Evolutionary conservation across 2,113 vertebrate species (phyloP), one percentile per base, ranked within the genome.

Genomic region (Spermophilus dauricus): DNA sequence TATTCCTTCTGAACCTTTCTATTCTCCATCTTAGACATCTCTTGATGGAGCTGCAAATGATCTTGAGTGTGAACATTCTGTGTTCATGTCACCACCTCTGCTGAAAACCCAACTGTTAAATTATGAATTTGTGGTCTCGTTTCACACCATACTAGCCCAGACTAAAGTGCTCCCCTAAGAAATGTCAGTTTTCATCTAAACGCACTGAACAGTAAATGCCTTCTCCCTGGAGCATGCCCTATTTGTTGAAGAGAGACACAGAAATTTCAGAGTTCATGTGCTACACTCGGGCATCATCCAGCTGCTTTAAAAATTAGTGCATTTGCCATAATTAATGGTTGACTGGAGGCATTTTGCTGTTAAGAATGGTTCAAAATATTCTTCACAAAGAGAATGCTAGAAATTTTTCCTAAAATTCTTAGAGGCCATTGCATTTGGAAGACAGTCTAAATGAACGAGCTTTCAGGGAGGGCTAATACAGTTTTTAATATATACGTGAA

Each of bases 51-150:
- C 83, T 89, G 70, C 86, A 88, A 96, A 90, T 90, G 61, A 94
- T 95, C 93, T 56, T 69, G 65, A 90, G 70, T 91, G 75, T 95
- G 94, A 97, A 88, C 82, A 80, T 78, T 77, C 56, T 20, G 69
- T 92, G 96, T 83, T 94, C 81, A 80, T 97, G 86, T 84, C 97
- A 70, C 97, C 97, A 65, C 86, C 95, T 98, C 96, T 97, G 22
- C 86, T 89, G 94, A 97, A 96, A 94, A 11, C 0, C 10, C 17
- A 77, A 65, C 86, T 95, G 87, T 95, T 98, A 98, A 97, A 96
- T 97, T 95, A 97, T 96, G 94, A 98, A 96, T 98, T 91, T 61
- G 90, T 97, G 95, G 87, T 95, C 95, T 98, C 67, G 53, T 98
- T 98, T 97, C 97, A 95, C 2, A 58, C 42, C 58, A 16, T 86